These are phyloP conservation scores for Euphydryas editha DNA, from an alignment of 2,888 invertebrate species.

Conservation along the genomic window DNA sequence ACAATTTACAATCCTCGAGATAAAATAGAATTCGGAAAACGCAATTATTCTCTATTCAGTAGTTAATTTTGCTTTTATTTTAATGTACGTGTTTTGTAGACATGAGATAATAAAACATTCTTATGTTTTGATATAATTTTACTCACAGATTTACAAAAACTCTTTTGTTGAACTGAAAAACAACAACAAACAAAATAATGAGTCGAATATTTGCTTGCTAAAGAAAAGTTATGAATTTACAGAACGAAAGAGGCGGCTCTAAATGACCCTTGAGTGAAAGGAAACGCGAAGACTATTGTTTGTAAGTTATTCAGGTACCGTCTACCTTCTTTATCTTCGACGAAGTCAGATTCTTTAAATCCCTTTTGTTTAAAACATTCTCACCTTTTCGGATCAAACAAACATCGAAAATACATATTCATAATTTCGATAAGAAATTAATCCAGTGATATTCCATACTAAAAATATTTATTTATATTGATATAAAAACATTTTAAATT, in stretches of 20 bases:
- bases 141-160: not conserved
- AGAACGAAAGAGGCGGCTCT: conserved; percentile 8
- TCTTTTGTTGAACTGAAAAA: conserved; percentile 11
- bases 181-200: conserved; percentile 13
- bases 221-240: conserved; percentile 14
- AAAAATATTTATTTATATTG: too few species aligned
- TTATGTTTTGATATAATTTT: not conserved
- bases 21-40: too few species aligned
- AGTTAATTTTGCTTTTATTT: not conserved
- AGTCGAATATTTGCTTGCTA: conserved; percentile 3
- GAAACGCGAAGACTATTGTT: conserved; percentile 10
- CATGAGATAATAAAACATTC: not conserved
- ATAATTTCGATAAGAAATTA: not conserved
- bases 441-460: not conserved
- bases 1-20: not conserved
- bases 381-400: conserved; percentile 6
- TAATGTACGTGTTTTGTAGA: not conserved
- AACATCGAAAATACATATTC: not conserved
- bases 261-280: conserved; percentile 12
- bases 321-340: conserved; percentile 4
- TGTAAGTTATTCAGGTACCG: conserved; percentile 11
- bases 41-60: not conserved
- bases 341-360: conserved; percentile 9
- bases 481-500: too few species aligned
- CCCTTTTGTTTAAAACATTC: conserved; percentile 1